Percentiles rank a stretch among this genome's conserved stretches.
phyloP scores from a whole-genome alignment of 2,113 vertebrate genomes.

The human region DNA sequence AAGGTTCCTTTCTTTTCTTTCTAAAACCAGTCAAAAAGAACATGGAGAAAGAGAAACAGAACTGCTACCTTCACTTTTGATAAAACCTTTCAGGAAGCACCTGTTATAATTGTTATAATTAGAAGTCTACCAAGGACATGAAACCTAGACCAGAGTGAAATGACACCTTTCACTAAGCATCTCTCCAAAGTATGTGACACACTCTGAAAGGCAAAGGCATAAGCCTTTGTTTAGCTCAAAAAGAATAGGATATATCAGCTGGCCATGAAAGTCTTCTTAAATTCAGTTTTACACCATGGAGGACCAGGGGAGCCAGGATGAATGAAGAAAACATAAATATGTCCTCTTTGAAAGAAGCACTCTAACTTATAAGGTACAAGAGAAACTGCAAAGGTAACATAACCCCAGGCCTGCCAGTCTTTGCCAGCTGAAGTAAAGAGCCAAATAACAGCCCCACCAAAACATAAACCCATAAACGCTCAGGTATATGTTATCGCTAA shows the following conservation, averaged over 20 bases:
- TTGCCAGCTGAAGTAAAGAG: neutral
- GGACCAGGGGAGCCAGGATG: neutral
- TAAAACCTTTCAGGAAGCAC: neutral
- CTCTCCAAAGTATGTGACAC: neutral
- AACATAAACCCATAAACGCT: neutral
- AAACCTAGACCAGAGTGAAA: neutral
- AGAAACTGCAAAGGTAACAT: neutral
- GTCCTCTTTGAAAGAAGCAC: neutral
- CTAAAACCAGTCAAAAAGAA: neutral
- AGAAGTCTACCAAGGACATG: neutral
- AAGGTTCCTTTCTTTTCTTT: neutral
- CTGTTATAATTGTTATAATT: neutral
- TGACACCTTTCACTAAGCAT: neutral
- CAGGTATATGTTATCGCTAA: neutral
- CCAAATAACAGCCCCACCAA: neutral
- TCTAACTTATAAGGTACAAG: neutral
- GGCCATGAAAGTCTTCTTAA: neutral
- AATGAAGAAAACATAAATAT: neutral
- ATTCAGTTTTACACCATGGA: neutral
- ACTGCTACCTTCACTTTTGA: slow-evolving; percentile 4
- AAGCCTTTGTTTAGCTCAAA: neutral
- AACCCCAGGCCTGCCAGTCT: neutral
- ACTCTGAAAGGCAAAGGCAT: neutral
- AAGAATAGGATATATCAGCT: neutral
- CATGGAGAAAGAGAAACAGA: neutral